Base-by-base conservation (phyloP, 2,888 invertebrate genomes). In the Eledone cirrhosa region DNA sequence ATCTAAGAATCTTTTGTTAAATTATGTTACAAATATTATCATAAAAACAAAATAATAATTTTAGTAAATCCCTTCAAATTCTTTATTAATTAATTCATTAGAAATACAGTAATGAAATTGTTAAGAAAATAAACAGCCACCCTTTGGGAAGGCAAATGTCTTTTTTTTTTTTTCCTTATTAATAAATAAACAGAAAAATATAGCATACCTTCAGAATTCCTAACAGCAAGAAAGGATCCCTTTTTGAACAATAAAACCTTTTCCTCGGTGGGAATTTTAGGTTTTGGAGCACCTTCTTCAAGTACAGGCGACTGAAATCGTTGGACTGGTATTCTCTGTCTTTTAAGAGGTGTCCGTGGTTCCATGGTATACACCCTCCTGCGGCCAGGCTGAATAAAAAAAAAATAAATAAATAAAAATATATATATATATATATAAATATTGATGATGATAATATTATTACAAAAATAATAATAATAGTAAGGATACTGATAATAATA, bases 161-260 rank as follows among this genome's bases (percentile, higher is more conserved):
- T n/a, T n/a, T n/a, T n/a, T n/a, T n/a, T n/a, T n/a, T 53, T n/a
- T 69, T 69, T 72, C n/a, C 22, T 22, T 1, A 11, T 22, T 29
- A 27, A 11, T 22, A 27, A 22, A 29, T 72, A 22, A 27, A 0
- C 29, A 2, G 11, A 29, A n/a, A 3, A 7, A 22, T 27, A 22
- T 91, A 95, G 95, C 82, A 95, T 94, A 84, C 96, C 96, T 89
- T 96, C 96, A 0, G 95, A 95, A 90, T 97, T 97, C 84, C 97
- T 93, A 0, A 97, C 96, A 2, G 97, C 97, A 88, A 97, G 92
- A 91, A 96, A 97, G 91, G 96, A 96, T 89, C 92, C 95, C 94
- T 96, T 96, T 91, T 96, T 96, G 90, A 96, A 96, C 3, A 96
- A 94, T 85, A 95, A 94, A 67, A 96, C 93, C 88, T 95, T 95